Evolutionary conservation across 2,797 vertebrate genomes (phyloP).

Genomic region (Acrossocheilus wenchowensis): DNA sequence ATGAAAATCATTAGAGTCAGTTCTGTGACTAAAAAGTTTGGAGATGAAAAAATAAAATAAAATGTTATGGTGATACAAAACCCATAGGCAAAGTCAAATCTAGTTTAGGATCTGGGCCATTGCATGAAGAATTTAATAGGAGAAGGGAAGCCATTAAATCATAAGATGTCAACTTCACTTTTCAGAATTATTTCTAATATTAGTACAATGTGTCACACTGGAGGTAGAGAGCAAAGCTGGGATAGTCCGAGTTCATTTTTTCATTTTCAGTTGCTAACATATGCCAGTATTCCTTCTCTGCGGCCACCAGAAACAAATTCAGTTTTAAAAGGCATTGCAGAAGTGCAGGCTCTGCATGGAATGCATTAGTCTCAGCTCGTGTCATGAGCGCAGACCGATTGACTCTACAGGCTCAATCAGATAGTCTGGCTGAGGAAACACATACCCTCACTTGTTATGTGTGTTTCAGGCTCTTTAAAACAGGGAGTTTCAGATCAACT

Average conservation of each 20-base stretch:
- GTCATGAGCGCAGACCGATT: constrained; percentile 35
- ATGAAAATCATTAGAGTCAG: constrained; percentile 57
- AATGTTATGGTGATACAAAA: constrained; percentile 34
- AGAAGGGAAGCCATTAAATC: constrained; percentile 63
- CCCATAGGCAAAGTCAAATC: constrained; percentile 50
- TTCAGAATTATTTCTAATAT: constrained; percentile 60
- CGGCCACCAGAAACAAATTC: constrained; percentile 55
- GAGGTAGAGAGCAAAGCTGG: constrained; percentile 42
- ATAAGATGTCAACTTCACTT: constrained; percentile 61
- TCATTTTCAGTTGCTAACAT: constrained; percentile 50
- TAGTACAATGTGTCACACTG: constrained; percentile 56
- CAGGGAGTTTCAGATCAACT: background rate
- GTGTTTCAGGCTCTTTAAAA: constrained; percentile 26
- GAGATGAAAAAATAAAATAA: constrained; percentile 29
- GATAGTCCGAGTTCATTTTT: constrained; percentile 23
- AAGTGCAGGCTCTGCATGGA: constrained; percentile 47
- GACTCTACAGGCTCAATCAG: constrained; percentile 35
- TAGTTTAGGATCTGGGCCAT: constrained; percentile 45
- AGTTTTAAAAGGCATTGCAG: constrained; percentile 50
- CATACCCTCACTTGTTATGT: background rate
- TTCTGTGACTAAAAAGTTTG: constrained; percentile 37
- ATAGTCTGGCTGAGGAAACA: constrained; percentile 29
- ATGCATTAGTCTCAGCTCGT: constrained; percentile 47
- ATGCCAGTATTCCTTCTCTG: constrained; percentile 44
- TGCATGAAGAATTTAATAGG: constrained; percentile 52